A percentile compares a stretch with the other conserved stretches of the same genome.
Evolutionary conservation across 2,113 vertebrate genomes (phyloP).

Genomic region (Gulo gulo): DNA sequence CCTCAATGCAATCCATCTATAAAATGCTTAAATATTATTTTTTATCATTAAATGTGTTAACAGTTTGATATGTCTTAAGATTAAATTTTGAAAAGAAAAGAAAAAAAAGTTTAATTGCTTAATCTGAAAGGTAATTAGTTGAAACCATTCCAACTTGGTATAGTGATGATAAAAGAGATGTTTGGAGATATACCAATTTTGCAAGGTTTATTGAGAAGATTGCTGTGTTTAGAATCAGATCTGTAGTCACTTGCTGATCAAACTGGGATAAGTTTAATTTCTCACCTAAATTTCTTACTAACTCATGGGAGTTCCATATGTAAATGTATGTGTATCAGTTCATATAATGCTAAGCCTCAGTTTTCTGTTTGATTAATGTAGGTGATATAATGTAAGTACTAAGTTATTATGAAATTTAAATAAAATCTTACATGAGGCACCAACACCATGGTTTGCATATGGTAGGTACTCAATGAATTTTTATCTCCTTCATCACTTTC

Average conservation of each 20-base stretch:
- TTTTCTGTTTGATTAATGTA: background rate
- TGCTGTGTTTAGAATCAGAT: background rate
- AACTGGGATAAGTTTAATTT: background rate
- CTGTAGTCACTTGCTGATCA: background rate
- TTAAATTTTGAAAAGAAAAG: background rate
- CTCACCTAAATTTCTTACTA: background rate
- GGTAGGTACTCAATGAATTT: background rate
- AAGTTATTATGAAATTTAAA: conserved; percentile 19
- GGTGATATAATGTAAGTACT: background rate
- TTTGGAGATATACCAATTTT: background rate
- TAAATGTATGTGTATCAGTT: background rate
- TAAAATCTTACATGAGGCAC: background rate
- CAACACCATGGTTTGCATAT: background rate
- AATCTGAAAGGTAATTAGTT: background rate
- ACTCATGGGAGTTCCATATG: background rate
- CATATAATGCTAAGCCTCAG: background rate
- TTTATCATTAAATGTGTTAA: background rate
- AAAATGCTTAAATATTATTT: background rate
- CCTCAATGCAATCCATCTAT: background rate
- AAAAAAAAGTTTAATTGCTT: background rate
- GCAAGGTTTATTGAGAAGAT: background rate
- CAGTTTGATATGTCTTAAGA: background rate
- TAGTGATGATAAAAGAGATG: background rate
- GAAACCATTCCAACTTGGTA: background rate
- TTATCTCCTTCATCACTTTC: background rate